A percentile compares a stretch with the other conserved stretches of the same genome.
phyloP scores from a whole-genome alignment of 2,113 vertebrate genomes.

The Smithornis capensis region DNA sequence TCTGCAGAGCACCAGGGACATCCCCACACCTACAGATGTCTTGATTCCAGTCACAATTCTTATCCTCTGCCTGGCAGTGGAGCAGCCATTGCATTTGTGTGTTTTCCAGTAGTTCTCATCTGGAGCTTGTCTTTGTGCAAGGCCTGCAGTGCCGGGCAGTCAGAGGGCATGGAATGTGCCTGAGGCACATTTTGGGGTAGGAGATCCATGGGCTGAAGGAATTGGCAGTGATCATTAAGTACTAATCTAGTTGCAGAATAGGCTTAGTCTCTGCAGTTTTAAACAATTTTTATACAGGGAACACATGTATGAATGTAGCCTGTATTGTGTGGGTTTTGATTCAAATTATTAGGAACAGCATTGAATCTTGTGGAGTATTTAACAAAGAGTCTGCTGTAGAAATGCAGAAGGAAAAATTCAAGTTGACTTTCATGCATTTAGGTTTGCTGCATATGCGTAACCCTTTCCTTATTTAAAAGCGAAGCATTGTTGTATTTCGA shows the following conservation, averaged over 20 bases:
- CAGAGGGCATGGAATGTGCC: rapidly evolving
- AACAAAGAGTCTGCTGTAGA: not conserved
- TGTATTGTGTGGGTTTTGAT: not conserved
- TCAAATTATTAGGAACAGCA: not conserved
- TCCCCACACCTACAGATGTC: not conserved
- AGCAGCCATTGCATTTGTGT: not conserved
- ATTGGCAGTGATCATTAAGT: not conserved
- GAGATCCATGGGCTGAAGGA: not conserved
- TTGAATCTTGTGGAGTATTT: not conserved
- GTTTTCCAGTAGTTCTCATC: not conserved
- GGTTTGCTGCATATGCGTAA: not conserved
- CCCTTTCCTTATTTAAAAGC: not conserved
- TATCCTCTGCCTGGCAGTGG: not conserved
- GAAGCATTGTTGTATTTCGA: not conserved
- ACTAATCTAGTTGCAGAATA: not conserved
- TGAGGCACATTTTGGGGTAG: rapidly evolving
- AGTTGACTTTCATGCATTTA: not conserved
- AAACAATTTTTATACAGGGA: not conserved
- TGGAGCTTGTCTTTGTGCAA: not conserved
- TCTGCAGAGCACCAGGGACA: not conserved
- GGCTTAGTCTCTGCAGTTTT: not conserved
- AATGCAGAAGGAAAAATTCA: not conserved
- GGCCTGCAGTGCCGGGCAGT: not conserved
- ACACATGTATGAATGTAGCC: not conserved
- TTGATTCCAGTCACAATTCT: not conserved